These are phyloP conservation scores for Euschistus heros DNA, from an alignment of 1,140 invertebrate species.

Conservation along the genomic window DNA sequence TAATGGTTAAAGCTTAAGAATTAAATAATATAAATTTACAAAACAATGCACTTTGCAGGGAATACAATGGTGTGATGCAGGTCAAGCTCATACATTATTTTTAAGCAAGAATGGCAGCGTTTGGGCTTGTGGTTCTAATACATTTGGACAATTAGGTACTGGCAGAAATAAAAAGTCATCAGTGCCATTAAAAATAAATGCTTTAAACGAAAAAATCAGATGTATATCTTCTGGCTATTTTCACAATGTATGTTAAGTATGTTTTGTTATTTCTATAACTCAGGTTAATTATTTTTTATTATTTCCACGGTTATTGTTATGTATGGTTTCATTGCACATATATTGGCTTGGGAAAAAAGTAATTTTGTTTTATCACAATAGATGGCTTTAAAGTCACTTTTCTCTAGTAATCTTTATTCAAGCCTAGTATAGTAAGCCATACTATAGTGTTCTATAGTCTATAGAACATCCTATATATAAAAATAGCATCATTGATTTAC, in stretches of 20 bases:
- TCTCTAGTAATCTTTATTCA: too few species aligned
- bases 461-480: too few species aligned
- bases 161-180: slow-evolving; percentile 50
- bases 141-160: slow-evolving; percentile 65
- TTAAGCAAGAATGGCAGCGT: slow-evolving; percentile 53
- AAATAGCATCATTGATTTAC: too few species aligned
- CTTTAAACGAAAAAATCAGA: slow-evolving; percentile 46
- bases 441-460: too few species aligned
- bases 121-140: slow-evolving; percentile 64
- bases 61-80: slow-evolving; percentile 48
- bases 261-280: slow-evolving; percentile 19
- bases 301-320: too few species aligned
- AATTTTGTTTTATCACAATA: too few species aligned
- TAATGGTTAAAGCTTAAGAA: background rate
- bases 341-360: too few species aligned
- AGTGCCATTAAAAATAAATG: slow-evolving; percentile 44
- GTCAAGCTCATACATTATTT: slow-evolving; percentile 63
- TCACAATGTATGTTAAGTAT: slow-evolving; percentile 55
- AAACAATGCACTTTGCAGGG: slow-evolving; percentile 30
- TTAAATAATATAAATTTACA: background rate
- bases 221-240: slow-evolving; percentile 67
- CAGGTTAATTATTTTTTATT: slow-evolving; percentile 1
- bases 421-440: too few species aligned
- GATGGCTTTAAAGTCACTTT: too few species aligned
- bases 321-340: too few species aligned